Base-by-base conservation (phyloP, 2,113 vertebrate species). In the Spermophilus dauricus region DNA sequence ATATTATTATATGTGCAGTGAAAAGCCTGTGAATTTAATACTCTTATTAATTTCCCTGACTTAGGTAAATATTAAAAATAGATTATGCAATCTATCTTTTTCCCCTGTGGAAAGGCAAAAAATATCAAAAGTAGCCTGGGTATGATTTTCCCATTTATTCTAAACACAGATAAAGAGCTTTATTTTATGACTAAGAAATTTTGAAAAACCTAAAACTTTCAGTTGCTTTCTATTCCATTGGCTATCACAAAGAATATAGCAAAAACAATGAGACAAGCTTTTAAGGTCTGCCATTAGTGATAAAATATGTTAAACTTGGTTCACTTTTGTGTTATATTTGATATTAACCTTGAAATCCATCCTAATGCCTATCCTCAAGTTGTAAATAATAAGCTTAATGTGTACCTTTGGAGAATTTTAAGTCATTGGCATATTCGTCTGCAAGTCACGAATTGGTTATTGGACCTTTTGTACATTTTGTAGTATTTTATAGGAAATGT, bases 171-270 rank as follows among this genome's bases (percentile, higher is more conserved):
- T 51, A 24, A 14, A 90, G 28, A 72, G 58, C 42, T 95, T 96
- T 96, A 82, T 91, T 77, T 95, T 92, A 77, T 94, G 32, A 80
- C 51, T 89, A 76, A 89, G 81, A 90, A 61, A 69, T 73, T 75
- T 58, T 45, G 34, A 86, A 81, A 91, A 95, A 77, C 8, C 34
- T 89, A 34, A 7, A 56, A 20, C 45, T 83, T 91, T 96, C 86
- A 89, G 91, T 58, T 22, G 56, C 28, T 91, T 28, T 28, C 7
- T 70, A 4, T 83, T 89, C 14, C 26, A 56, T 69, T 91, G 81
- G 48, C 86, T 22, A 63, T 90, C 76, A 72, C 81, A 51, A 94
- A 82, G 22, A 95, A 89, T 76, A 8, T 81, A 51, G 65, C 12
- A 77, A 63, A 95, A 65, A 91, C 83, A 78, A 34, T 67, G 16